phyloP scores from a whole-genome alignment of 2,113 vertebrate genomes.

The Stercorarius parasiticus region DNA sequence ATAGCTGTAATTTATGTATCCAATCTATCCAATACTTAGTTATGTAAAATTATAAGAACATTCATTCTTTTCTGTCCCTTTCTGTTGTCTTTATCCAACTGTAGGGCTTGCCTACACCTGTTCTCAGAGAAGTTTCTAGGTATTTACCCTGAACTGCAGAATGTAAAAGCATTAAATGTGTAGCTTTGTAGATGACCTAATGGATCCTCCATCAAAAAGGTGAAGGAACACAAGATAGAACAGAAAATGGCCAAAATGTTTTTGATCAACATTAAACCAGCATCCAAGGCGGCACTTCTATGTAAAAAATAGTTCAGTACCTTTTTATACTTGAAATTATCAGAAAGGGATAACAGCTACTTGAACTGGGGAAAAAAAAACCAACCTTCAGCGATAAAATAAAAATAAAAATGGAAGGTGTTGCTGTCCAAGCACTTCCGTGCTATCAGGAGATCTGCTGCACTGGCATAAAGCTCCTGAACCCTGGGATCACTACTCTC shows the following conservation, averaged over 20 bases:
- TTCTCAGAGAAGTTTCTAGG: background rate
- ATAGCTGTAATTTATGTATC: background rate
- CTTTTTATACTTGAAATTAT: background rate
- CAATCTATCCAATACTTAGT: background rate
- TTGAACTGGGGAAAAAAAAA: accelerated
- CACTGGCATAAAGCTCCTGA: background rate
- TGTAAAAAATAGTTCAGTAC: background rate
- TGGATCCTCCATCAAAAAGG: accelerated
- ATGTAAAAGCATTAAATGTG: background rate
- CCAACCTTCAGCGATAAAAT: background rate
- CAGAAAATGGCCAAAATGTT: background rate
- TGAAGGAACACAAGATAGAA: background rate
- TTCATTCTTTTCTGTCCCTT: background rate
- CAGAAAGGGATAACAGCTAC: background rate
- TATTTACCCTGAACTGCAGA: background rate
- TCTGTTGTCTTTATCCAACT: background rate
- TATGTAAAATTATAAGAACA: background rate
- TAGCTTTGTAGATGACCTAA: background rate
- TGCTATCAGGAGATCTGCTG: background rate
- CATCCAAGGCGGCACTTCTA: background rate
- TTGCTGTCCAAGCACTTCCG: background rate
- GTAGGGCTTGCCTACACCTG: background rate
- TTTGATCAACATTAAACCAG: background rate
- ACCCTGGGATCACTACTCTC: accelerated
- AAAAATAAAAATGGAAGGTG: background rate